Conservation (phyloP, 2,888 invertebrate genomes). For the Plebejus argus region DNA sequence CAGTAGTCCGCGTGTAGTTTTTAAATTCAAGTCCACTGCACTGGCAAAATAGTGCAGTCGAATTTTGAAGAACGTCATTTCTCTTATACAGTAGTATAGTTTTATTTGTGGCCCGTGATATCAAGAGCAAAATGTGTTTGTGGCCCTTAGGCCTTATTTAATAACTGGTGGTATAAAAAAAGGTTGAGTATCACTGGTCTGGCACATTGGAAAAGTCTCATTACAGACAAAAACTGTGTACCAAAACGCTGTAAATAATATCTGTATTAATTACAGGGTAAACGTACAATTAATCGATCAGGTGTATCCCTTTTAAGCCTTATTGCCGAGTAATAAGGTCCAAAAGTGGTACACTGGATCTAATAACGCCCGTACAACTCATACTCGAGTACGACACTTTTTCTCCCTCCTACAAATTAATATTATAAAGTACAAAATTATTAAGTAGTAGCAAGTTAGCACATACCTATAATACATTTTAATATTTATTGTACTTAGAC, state of each 20-base stretch:
- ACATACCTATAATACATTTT: constrained; percentile 2
- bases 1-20: too few species aligned
- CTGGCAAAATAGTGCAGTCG: too few species aligned
- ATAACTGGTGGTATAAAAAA: too few species aligned
- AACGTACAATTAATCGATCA: not conserved
- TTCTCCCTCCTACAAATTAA: not conserved
- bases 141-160: too few species aligned
- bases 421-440: not conserved
- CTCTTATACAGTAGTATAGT: too few species aligned
- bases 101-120: too few species aligned
- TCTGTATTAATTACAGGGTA: not conserved
- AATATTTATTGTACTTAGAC: not conserved
- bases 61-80: too few species aligned
- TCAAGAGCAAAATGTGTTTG: too few species aligned
- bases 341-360: too few species aligned
- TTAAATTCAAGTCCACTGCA: too few species aligned
- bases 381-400: not conserved
- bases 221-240: too few species aligned
- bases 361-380: not conserved
- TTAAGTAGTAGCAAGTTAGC: not conserved
- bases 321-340: not conserved
- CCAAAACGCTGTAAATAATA: not conserved
- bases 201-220: not conserved
- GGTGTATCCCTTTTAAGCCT: not conserved
- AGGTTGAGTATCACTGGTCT: too few species aligned